Conservation (phyloP, 2,113 vertebrate genomes). For the Leptocoma aspasia region DNA sequence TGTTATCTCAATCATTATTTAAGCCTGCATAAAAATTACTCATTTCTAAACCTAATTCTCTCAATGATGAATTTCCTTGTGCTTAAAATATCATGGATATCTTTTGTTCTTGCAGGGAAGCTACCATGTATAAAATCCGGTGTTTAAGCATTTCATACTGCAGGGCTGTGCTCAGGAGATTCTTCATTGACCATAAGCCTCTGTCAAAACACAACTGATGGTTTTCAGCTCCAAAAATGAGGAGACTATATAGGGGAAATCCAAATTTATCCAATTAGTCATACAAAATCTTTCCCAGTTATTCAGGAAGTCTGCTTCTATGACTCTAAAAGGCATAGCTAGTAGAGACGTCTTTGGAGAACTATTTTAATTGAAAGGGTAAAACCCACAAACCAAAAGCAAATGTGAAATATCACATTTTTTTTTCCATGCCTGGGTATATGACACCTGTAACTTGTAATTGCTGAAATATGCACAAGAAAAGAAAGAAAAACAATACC, state of each 20-base stretch:
- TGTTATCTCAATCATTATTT: neutral
- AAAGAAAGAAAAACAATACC: neutral
- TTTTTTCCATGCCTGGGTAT: neutral
- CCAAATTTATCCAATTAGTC: constrained; percentile 42
- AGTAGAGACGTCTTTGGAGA: neutral
- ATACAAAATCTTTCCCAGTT: neutral
- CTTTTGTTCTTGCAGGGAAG: neutral
- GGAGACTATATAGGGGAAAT: neutral
- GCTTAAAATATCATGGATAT: neutral
- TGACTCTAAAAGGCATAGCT: neutral
- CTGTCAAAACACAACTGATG: neutral
- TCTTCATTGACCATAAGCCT: neutral
- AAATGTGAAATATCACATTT: neutral
- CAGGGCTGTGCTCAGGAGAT: neutral
- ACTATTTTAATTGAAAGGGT: neutral
- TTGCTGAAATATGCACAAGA: neutral
- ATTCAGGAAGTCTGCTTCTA: neutral
- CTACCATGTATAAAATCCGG: neutral
- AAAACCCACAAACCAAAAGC: neutral
- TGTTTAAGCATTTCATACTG: neutral
- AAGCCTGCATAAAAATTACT: neutral
- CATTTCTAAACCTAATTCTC: neutral
- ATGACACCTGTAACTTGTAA: neutral
- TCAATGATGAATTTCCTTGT: neutral
- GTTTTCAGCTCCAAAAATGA: neutral